Conservation (phyloP, 2,113 vertebrate species). For the Holacanthus passer region DNA sequence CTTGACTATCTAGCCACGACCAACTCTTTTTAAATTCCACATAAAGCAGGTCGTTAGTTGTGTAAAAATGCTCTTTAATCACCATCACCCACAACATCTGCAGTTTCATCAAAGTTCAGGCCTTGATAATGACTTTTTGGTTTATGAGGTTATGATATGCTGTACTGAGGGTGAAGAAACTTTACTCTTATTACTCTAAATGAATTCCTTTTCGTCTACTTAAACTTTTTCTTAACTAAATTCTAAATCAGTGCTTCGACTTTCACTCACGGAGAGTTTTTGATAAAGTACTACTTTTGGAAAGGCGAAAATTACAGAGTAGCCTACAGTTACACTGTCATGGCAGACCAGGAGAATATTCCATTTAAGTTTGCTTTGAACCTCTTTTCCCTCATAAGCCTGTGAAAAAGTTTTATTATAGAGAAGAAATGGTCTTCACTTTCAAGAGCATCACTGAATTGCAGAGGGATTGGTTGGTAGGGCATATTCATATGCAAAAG, state of each 20-base stretch:
- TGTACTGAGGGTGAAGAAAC: background rate
- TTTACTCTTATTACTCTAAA: background rate
- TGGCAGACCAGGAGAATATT: constrained; percentile 61
- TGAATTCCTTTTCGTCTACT: constrained; percentile 2
- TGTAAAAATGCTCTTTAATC: background rate
- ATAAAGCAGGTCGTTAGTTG: background rate
- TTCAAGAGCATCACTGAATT: constrained; percentile 49
- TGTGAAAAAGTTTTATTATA: constrained; percentile 59
- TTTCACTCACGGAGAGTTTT: constrained; percentile 22
- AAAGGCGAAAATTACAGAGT: constrained; percentile 44
- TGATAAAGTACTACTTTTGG: constrained; percentile 37
- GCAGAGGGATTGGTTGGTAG: constrained; percentile 37
- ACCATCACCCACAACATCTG: background rate
- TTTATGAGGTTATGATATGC: background rate
- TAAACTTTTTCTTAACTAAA: constrained; percentile 4
- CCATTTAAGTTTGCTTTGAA: constrained; percentile 74
- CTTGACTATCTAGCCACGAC: background rate
- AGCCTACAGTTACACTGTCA: constrained; percentile 51
- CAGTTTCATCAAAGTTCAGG: background rate
- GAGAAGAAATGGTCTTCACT: constrained; percentile 60
- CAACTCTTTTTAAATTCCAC: background rate
- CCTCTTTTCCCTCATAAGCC: constrained; percentile 47
- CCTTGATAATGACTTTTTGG: background rate
- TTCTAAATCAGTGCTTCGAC: constrained; percentile 1
- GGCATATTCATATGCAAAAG: constrained; percentile 43